Percentiles rank a stretch among this genome's conserved stretches.
Conservation (phyloP, 23 tunicate species). For the Clavelina lepadiformis region DNA sequence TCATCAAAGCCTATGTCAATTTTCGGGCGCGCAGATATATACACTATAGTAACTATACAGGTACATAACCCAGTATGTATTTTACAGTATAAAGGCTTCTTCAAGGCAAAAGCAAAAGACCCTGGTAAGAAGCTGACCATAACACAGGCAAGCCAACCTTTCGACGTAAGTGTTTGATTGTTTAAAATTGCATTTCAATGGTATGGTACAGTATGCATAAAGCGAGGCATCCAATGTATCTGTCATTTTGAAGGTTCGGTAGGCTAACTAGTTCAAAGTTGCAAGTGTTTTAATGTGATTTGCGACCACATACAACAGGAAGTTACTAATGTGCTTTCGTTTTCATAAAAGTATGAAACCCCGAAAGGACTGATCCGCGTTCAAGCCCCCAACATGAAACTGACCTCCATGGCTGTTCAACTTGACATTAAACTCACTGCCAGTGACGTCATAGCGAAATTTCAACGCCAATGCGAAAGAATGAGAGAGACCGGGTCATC, state of each 20-base stretch:
- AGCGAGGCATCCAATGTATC: too few species aligned
- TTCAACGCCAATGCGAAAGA: conserved; percentile 76
- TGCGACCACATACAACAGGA: too few species aligned
- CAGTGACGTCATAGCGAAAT: conserved; percentile 66
- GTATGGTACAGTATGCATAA: too few species aligned
- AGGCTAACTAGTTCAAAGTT: too few species aligned
- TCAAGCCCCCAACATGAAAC: conserved; percentile 62
- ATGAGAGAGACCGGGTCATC: conserved; percentile 23
- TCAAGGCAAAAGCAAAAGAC: too few species aligned
- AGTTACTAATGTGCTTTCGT: too few species aligned
- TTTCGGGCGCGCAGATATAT: background rate
- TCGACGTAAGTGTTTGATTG: conserved; percentile 10
- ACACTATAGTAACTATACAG: too few species aligned
- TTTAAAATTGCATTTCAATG: too few species aligned
- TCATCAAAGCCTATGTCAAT: background rate
- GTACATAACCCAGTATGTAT: too few species aligned
- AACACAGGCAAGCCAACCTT: conserved; percentile 2
- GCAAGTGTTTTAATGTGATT: too few species aligned
- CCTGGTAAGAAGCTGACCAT: background rate
- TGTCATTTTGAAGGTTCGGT: too few species aligned
- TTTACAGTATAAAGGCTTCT: too few species aligned
- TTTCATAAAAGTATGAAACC: conserved; percentile 59
- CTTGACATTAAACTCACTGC: conserved; percentile 56
- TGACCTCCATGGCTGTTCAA: conserved; percentile 93
- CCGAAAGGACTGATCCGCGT: conserved; percentile 77